These are phyloP conservation scores for Oryzias sinensis DNA, from an alignment of 2,797 vertebrate species.

Conservation along the genomic window DNA sequence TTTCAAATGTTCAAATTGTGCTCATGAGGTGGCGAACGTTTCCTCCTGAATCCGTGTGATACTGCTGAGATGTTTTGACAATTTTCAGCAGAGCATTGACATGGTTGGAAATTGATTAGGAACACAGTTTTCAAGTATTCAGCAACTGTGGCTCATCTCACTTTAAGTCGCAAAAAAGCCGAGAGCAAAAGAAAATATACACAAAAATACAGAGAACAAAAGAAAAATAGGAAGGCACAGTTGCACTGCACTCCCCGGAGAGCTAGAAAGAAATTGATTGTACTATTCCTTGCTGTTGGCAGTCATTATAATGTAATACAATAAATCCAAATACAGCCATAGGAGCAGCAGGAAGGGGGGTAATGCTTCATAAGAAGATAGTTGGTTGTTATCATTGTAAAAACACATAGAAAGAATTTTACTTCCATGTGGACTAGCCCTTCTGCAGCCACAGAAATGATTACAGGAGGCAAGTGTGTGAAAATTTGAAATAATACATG, in stretches of 20 bases:
- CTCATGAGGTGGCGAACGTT: constrained; percentile 33
- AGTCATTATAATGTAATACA: constrained; percentile 61
- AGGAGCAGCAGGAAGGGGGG: constrained; percentile 47
- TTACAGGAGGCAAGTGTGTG: neutral
- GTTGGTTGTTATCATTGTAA: constrained; percentile 54
- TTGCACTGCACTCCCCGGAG: constrained; percentile 37
- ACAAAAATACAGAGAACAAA: constrained; percentile 4
- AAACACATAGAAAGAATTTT: constrained; percentile 30
- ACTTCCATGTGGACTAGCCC: constrained; percentile 6
- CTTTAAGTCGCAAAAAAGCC: constrained; percentile 29
- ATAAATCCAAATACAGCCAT: constrained; percentile 56
- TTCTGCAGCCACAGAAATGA: constrained; percentile 17
- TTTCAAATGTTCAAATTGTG: constrained; percentile 26
- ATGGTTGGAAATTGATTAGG: constrained; percentile 58
- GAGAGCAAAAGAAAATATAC: constrained; percentile 8
- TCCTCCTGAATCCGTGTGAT: constrained; percentile 26
- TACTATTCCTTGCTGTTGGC: constrained; percentile 62
- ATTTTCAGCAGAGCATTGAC: constrained; percentile 44
- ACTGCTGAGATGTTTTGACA: constrained; percentile 40
- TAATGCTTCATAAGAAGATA: constrained; percentile 49
- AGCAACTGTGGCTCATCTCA: constrained; percentile 29
- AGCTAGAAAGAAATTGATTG: constrained; percentile 62
- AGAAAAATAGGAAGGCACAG: constrained; percentile 6
- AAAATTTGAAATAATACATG: constrained; percentile 9
- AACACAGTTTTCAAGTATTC: constrained; percentile 32